Evolutionary conservation across 1,140 invertebrate species (phyloP), one percentile per base, ranked within the genome.

Genomic region (Spodoptera frugiperda): DNA sequence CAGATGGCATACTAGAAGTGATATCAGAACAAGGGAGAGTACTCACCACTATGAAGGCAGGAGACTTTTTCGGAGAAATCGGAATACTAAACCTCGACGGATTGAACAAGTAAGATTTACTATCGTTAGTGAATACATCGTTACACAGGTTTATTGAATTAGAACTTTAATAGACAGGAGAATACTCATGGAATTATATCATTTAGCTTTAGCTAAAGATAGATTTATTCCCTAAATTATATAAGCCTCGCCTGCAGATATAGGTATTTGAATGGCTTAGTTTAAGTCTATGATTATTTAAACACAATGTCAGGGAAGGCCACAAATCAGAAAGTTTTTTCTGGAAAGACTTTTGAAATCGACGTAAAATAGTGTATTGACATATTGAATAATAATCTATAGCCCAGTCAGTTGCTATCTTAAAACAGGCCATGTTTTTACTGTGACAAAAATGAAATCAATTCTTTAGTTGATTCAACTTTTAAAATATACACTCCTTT

Each of bases 11-110:
- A 81, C 95, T 99, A 25, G 98, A 99, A 95, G 98, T 99, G 12
- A 97, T 98, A 82, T 99, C 98, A 88, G 98, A 99, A 91, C 97
- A 97, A 44, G 98, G 98, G 2, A 96, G 97, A 87, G 98, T 99
- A 0, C 93, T 99, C 10, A 99, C 98, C 0, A 98, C 98, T 57
- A 99, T 99, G 98, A 98, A 98, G 88, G 98, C 98, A 12, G 98
- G 98, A 0, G 98, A 99, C 93, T 99, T 99, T 94, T 99, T 99
- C 87, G 98, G 98, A 6, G 98, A 99, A 94, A 99, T 99, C 84
- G 98, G 98, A 46, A 99, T 99, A 81, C 95, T 99, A 0, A 99
- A 99, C 91, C 95, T 99, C 44, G 98, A 99, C 90, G 98, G 98
- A 11, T 95, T 99, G 4, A 99, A 99, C 93, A 99, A 98, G 98